Base-by-base conservation (phyloP, 2,888 invertebrate genomes). In the Pegoplata infirma region DNA sequence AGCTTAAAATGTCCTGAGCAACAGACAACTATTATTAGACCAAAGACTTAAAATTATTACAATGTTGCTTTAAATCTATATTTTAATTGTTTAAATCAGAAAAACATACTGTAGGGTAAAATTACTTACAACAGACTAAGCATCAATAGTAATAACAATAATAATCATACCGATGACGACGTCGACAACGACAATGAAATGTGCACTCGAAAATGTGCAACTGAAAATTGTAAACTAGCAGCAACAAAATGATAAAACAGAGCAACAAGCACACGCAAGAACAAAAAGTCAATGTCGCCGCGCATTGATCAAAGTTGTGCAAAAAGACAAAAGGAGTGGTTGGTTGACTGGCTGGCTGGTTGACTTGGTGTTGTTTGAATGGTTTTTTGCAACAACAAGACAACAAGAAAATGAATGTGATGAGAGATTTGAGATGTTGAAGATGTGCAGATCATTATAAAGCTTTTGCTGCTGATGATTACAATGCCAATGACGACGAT, bases 131-230 rank as follows among this genome's bases (percentile, higher is more conserved):
- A 75, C 81, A 82, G 81, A 82, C 85, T 84, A 83, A 82, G 82
- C 85, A 85, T 84, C 82, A 83, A 83, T 84, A 85, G 83, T 84
- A 85, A 84, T 84, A 69, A 36, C 21, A 74, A 85, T 85, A 75
- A 79, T 66, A 69, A 85, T 84, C 84, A 84, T 81, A 84, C 84
- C 74, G 84, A 56, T 46, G 67, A 64, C 67, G 59, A 64, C 28
- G 40, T 36, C 14, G 32, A 58, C 19, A 59, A 73, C 14, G 77
- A 72, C 49, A 68, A 63, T 66, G 64, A 69, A 59, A 69, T 69
- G 66, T 47, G 64, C 63, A 78, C 19, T 49, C 51, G 28, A 49
- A 66, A 59, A 46, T 53, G 46, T 66, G 59, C 58, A 64, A 53
- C 53, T 23, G 46, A 67, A 47, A 17, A 51, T 14, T 19, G 36